Conservation (phyloP, 2,113 vertebrate species). For the Bostrychus sinensis region DNA sequence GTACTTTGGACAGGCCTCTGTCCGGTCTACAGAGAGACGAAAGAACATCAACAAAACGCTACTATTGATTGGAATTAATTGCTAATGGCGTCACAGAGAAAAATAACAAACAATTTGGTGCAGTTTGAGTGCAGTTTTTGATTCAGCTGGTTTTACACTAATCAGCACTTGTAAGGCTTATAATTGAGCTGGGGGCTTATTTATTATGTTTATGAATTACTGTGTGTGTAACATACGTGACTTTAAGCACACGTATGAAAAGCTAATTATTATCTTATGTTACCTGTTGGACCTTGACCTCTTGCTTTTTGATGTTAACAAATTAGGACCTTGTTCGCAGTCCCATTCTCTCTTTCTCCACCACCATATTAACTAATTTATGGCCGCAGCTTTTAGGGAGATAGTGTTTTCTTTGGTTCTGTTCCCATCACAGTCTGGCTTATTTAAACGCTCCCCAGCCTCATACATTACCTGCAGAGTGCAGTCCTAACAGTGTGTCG, state of each 20-base stretch:
- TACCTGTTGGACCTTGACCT: neutral
- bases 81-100: constrained; percentile 51
- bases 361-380: constrained; percentile 45
- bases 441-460: constrained; percentile 66
- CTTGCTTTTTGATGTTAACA: constrained; percentile 7
- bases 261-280: neutral
- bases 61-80: constrained; percentile 74
- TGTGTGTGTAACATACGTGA: neutral
- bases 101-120: constrained; percentile 61
- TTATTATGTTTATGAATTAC: constrained; percentile 8
- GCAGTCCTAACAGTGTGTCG: constrained; percentile 65
- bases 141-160: constrained; percentile 30
- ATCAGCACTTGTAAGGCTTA: constrained; percentile 19
- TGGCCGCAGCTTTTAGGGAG: constrained; percentile 47
- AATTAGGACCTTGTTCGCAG: constrained; percentile 32
- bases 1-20: constrained; percentile 73
- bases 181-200: constrained; percentile 7
- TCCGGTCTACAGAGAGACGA: constrained; percentile 55
- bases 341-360: constrained; percentile 54
- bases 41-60: constrained; percentile 70
- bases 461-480: constrained; percentile 71
- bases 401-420: constrained; percentile 74
- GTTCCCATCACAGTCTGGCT: constrained; percentile 67
- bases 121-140: constrained; percentile 42
- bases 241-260: constrained; percentile 13